phyloP scores from a whole-genome alignment of 53 echinoderm and acorn worm species.

The Arbacia lixula region DNA sequence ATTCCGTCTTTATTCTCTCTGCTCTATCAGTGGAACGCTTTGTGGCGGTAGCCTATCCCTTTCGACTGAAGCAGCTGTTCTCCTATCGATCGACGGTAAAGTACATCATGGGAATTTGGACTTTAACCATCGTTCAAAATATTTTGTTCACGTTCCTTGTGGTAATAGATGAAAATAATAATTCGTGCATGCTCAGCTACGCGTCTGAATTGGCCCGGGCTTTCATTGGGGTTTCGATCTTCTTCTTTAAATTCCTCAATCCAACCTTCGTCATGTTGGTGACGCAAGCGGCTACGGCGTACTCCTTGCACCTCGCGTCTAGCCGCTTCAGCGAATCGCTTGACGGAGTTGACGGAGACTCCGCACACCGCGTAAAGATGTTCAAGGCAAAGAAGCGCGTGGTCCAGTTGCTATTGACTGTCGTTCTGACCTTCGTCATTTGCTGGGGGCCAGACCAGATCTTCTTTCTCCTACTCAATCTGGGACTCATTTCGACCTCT shows the following conservation, averaged over 20 bases:
- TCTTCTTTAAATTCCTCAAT: conserved; percentile 5
- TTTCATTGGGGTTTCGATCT: background rate
- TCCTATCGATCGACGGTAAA: background rate
- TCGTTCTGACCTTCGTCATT: background rate
- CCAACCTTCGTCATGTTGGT: background rate
- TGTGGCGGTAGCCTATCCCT: conserved; percentile 17
- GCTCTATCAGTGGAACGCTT: conserved; percentile 3
- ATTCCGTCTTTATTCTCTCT: background rate
- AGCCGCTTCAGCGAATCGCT: background rate
- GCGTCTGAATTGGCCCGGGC: background rate
- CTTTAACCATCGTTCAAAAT: too few species aligned
- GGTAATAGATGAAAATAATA: background rate
- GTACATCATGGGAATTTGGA: background rate
- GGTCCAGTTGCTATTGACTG: background rate
- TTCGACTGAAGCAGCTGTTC: background rate
- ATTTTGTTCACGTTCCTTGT: background rate
- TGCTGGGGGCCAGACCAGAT: conserved; percentile 22
- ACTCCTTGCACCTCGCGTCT: background rate
- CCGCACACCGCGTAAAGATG: too few species aligned
- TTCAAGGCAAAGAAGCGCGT: background rate
- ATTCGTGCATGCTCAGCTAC: background rate
- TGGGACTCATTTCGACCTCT: background rate
- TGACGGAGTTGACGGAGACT: background rate
- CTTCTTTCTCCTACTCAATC: background rate
- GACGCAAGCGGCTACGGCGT: background rate